Base-by-base conservation (phyloP, 64 coral and sea anemone genomes). In the Dendrophyllia cribrosa region DNA sequence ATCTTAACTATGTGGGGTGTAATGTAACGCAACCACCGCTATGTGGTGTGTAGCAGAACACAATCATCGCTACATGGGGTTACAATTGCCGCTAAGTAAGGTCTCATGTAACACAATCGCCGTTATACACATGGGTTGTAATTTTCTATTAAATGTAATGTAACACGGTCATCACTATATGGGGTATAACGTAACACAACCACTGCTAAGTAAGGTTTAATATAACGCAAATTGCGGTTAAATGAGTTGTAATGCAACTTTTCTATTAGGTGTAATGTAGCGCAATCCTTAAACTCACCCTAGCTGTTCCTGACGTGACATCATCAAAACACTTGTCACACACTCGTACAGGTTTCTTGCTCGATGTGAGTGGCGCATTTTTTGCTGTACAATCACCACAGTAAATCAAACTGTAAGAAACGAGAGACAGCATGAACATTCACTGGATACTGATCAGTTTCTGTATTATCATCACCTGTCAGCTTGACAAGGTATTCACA, bases 281-380 rank as follows among this genome's bases (percentile, higher is more conserved):
- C 82, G 60, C 16, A n/a, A 71, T 20, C 50, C 9, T 24, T 16
- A 65, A 59, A 48, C 94, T 92, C 26, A 98, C 97, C 78, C 81
- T 96, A 58, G 93, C 80, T 67, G 97, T 88, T 22, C 94, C 94
- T 34, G 87, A 52, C 13, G 94, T 88, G 22, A 98, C 94, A 65
- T 98, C 97, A 43, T 93, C 90, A 25, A 96, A 93, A 85, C 97
- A 98, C 34, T 92, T 70, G 14, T 93, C 94, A 78, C 97, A 98
- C 20, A 98, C 97, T 82, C 97, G 75, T 15, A 90, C 94, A 0
- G 97, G 87, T 80, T 98, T 98, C 82, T 98, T 98, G 74, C 64
- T 98, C 0, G 91, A 89, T 12, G 97, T 91, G 43, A 98, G 85
- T 19, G 92, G 86, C 7, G 97, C 97, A 46, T 75, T 91, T 74